phyloP scores from a whole-genome alignment of 2,888 invertebrate species.

The Alentia gelatinosa region DNA sequence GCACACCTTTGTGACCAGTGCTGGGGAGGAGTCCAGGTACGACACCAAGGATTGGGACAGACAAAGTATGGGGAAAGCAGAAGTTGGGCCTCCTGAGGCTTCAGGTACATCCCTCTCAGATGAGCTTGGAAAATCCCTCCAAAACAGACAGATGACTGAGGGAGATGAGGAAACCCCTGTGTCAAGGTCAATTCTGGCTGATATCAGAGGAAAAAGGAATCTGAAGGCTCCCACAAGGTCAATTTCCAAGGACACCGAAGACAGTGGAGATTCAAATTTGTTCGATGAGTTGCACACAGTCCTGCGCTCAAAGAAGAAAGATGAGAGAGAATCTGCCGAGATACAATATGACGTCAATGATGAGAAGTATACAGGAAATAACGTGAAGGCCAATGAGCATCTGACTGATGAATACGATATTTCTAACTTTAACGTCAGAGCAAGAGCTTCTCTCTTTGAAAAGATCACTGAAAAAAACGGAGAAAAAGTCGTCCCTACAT shows the following conservation, averaged over 20 bases:
- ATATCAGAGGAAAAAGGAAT: not conserved
- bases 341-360: not conserved
- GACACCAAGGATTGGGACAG: not conserved
- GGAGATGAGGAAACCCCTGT: not conserved
- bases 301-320: conserved; percentile 16
- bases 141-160: not conserved
- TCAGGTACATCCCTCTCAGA: not conserved
- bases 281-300: conserved; percentile 31
- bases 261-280: not conserved
- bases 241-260: not conserved
- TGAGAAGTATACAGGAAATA: not conserved
- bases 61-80: not conserved
- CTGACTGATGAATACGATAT: conserved; percentile 4
- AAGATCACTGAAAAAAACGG: not conserved
- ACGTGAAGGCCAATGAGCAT: not conserved
- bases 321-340: not conserved
- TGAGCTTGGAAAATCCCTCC: not conserved
- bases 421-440: not conserved
- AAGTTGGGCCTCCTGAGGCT: not conserved
- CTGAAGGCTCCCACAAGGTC: not conserved
- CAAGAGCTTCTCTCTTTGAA: conserved; percentile 15
- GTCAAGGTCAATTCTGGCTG: conserved; percentile 18
- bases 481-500: not conserved
- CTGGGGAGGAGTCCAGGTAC: too few relatives aligned
- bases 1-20: not conserved